These are phyloP conservation scores for Phallusia fumigata DNA, from an alignment of 23 tunicate genomes.

Conservation along the genomic window DNA sequence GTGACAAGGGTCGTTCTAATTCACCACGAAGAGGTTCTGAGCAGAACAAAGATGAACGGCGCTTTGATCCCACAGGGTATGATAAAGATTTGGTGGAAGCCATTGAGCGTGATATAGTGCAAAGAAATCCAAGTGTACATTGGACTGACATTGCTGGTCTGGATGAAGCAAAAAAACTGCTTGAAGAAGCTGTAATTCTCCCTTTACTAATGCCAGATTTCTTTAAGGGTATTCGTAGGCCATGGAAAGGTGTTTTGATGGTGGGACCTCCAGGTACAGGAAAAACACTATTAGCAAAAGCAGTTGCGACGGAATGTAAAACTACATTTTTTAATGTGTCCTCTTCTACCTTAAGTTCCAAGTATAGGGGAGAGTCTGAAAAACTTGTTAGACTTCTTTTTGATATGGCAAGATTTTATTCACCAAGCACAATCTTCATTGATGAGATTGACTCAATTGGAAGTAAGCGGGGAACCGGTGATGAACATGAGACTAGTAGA, in stretches of 20 bases:
- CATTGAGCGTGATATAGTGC: conserved; percentile 89
- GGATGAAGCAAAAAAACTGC: conserved; percentile 77
- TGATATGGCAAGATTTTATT: conserved; percentile 98
- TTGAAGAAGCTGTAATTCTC: conserved; percentile 94
- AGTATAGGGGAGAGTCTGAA: conserved; percentile 96
- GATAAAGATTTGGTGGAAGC: conserved; percentile 95
- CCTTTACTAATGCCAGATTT: conserved; percentile 95
- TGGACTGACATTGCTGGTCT: conserved; percentile 95
- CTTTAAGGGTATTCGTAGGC: conserved; percentile 92
- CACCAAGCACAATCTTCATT: conserved; percentile 97
- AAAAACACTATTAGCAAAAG: conserved; percentile 93
- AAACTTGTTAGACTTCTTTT: conserved; percentile 85
- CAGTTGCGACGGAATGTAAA: conserved; percentile 98
- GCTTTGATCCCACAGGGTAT: conserved; percentile 90
- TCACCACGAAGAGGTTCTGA: conserved; percentile 72
- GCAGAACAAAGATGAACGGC: conserved; percentile 56
- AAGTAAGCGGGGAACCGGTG: conserved; percentile 96
- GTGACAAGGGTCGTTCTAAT: conserved; percentile 43
- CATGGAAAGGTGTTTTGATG: conserved; percentile 97
- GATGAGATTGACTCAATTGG: conserved; percentile 99
- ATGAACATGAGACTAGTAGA: conserved; percentile 96
- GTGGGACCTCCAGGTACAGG: conserved; percentile 99
- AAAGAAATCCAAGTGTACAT: conserved; percentile 79
- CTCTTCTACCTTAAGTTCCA: conserved; percentile 93
- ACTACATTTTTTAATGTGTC: conserved; percentile 98